These are phyloP conservation scores for Pseudomyrmex sp. DNA, from an alignment of 1,140 invertebrate species.

Conservation along the genomic window DNA sequence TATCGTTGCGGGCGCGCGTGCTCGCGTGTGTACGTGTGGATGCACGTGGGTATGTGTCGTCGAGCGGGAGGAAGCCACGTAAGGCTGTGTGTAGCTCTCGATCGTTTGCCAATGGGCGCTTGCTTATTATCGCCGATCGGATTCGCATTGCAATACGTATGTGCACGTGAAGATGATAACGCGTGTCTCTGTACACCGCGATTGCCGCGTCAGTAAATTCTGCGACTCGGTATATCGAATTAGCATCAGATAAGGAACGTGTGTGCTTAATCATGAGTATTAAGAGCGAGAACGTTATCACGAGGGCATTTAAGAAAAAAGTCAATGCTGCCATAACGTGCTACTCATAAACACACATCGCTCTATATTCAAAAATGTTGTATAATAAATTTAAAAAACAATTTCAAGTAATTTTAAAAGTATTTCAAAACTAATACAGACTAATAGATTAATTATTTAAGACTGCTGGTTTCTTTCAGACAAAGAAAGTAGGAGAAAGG, in stretches of 20 bases:
- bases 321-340: not conserved
- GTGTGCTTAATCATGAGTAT: conserved; percentile 27
- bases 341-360: not conserved
- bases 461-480: not conserved
- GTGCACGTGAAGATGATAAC: conserved; percentile 71
- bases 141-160: conserved; percentile 74
- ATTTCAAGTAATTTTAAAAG: no score
- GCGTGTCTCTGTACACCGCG: conserved; percentile 53
- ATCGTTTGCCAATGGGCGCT: conserved; percentile 66
- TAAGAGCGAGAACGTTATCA: conserved; percentile 30
- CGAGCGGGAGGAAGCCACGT: conserved; percentile 51
- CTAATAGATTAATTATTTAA: not conserved
- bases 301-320: not conserved
- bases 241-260: conserved; percentile 29
- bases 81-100: conserved; percentile 67
- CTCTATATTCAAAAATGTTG: no score
- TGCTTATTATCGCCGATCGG: conserved; percentile 76
- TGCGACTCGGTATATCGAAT: conserved; percentile 33
- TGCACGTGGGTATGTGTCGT: conserved; percentile 27
- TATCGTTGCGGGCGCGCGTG: conserved; percentile 52
- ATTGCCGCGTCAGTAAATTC: conserved; percentile 39
- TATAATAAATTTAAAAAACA: no score
- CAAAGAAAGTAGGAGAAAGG: no score
- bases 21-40: not conserved
- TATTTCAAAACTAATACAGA: no score